Conservation (phyloP, 2,888 invertebrate genomes). For the Cistogaster globosa region DNA sequence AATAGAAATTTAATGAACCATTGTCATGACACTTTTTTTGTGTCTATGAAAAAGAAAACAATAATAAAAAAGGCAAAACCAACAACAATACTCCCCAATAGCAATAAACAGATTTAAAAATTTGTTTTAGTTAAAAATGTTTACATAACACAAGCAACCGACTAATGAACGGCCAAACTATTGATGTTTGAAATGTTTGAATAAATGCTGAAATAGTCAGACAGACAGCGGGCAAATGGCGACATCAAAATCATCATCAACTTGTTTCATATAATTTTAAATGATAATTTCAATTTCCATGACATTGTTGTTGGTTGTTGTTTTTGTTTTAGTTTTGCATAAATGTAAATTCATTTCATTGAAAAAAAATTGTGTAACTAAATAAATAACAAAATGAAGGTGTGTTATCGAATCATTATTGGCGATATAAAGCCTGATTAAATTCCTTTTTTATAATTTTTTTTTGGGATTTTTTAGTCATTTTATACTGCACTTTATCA, state of each 20-base stretch:
- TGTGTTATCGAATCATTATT: slow-evolving; percentile 29
- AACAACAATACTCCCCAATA: slow-evolving; percentile 12
- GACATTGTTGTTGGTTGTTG: slow-evolving; percentile 29
- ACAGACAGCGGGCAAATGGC: background rate
- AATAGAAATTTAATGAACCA: slow-evolving; percentile 69
- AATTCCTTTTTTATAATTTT: slow-evolving; percentile 5
- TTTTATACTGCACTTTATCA: background rate
- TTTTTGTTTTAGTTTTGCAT: slow-evolving; percentile 28
- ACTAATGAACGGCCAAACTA: slow-evolving; percentile 14
- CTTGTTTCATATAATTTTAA: slow-evolving; percentile 1
- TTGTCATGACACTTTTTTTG: slow-evolving; percentile 60
- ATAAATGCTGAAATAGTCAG: slow-evolving; percentile 20
- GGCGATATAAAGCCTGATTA: slow-evolving; percentile 48
- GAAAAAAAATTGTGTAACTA: slow-evolving; percentile 12
- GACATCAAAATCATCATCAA: slow-evolving; percentile 41
- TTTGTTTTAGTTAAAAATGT: slow-evolving; percentile 9
- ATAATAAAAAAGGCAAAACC: background rate
- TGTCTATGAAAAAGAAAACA: background rate
- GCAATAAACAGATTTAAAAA: slow-evolving; percentile 16
- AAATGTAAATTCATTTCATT: slow-evolving; percentile 46
- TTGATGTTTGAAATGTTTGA: slow-evolving; percentile 32
- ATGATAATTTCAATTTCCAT: slow-evolving; percentile 23
- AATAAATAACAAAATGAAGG: slow-evolving; percentile 33
- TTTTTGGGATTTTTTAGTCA: background rate
- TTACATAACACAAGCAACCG: slow-evolving; percentile 11